These are phyloP conservation scores for Lasiurus borealis DNA, from an alignment of 2,113 vertebrate genomes.

Conservation along the genomic window DNA sequence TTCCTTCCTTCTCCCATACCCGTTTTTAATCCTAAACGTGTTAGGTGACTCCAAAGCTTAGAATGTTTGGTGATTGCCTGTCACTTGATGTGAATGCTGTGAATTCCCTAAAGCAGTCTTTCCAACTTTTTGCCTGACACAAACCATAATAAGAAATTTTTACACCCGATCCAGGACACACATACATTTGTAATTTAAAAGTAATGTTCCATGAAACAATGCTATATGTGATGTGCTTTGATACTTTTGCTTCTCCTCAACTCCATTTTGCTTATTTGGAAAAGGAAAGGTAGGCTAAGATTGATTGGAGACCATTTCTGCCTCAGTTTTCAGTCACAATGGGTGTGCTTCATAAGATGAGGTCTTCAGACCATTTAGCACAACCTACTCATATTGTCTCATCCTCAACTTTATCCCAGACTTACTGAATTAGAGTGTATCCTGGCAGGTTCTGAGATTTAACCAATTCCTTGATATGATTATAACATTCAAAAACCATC, in stretches of 20 bases:
- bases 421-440: not conserved
- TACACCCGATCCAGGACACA: not conserved
- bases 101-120: not conserved
- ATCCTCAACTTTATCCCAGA: not conserved
- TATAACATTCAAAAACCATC: conserved; percentile 6
- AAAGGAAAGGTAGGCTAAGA: not conserved
- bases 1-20: not conserved
- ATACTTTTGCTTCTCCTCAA: conserved; percentile 23
- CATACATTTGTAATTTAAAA: not conserved
- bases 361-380: not conserved
- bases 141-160: conserved; percentile 20
- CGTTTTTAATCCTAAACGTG: not conserved
- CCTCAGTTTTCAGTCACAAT: not conserved
- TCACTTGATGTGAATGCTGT: not conserved
- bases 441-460: not conserved
- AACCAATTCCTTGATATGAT: not conserved
- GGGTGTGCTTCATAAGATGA: not conserved
- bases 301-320: not conserved
- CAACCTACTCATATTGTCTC: not conserved
- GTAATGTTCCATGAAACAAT: not conserved
- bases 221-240: not conserved
- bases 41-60: conserved; percentile 52
- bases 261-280: not conserved
- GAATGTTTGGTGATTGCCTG: not conserved
- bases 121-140: not conserved